These are phyloP conservation scores for Oxyteleia sp. DNA, from an alignment of 2,888 invertebrate species.

Conservation along the genomic window DNA sequence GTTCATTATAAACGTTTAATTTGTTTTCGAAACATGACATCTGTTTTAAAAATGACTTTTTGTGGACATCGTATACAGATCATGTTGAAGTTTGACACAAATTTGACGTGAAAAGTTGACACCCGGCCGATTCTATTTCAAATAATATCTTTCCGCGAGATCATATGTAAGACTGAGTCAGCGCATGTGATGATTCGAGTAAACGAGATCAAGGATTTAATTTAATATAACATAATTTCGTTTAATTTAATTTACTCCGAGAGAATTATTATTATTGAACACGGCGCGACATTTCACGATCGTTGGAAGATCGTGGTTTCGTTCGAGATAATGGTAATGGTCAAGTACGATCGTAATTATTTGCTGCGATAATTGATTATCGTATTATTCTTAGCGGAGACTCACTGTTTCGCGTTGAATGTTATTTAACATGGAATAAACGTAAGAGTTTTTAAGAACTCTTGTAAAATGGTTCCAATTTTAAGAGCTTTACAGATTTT, in stretches of 20 bases:
- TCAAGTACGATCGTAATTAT: constrained; percentile 3
- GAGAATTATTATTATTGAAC: background rate
- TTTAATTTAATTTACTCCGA: background rate
- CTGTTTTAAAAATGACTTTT: no score
- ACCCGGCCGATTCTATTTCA: constrained; percentile 19
- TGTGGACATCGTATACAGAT: no score
- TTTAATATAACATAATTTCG: background rate
- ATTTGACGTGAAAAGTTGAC: constrained; percentile 28
- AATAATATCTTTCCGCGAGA: constrained; percentile 37
- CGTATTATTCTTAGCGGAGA: background rate
- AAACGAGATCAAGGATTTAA: constrained; percentile 20
- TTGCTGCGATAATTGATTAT: background rate
- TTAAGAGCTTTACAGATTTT: no score
- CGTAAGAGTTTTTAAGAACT: no score
- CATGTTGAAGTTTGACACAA: constrained; percentile 32
- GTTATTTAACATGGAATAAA: no score
- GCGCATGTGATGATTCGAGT: background rate
- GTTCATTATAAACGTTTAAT: no score
- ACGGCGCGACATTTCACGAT: background rate
- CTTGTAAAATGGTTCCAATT: no score
- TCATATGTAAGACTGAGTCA: constrained; percentile 9
- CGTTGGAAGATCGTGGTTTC: background rate
- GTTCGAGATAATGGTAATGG: background rate
- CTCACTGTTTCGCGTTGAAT: background rate
- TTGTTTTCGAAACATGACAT: no score